Percentiles rank a stretch among this genome's conserved stretches.
Evolutionary conservation across 2,113 vertebrate genomes (phyloP).

Genomic region (Nematolebias whitei): DNA sequence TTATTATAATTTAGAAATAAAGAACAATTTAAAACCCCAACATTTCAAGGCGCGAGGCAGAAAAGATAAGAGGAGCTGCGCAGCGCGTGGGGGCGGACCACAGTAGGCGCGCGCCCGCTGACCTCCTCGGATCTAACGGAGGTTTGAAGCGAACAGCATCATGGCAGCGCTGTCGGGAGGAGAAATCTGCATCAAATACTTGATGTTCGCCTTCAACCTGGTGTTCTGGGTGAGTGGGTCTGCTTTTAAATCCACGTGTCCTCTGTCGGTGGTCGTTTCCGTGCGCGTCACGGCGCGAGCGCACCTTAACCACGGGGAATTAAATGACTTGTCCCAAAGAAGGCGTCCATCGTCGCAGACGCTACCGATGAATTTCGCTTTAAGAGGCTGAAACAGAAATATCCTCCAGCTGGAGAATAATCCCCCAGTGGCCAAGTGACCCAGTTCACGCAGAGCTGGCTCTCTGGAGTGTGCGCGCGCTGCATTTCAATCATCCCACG

Average conservation of each 20-base stretch:
- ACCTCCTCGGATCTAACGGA: constrained; percentile 1
- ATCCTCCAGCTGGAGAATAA: constrained; percentile 48
- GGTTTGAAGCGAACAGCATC: constrained; percentile 4
- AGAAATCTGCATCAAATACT: constrained; percentile 92
- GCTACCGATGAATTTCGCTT: background rate
- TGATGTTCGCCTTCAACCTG: constrained; percentile 94
- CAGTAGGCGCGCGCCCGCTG: constrained; percentile 52
- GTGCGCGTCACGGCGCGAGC: background rate
- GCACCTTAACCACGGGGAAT: too few relatives aligned
- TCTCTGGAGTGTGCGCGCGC: constrained; percentile 46
- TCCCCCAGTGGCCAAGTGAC: constrained; percentile 77
- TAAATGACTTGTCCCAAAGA: too few relatives aligned
- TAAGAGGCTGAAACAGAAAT: too few relatives aligned
- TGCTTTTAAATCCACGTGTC: too few relatives aligned
- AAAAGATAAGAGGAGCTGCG: background rate
- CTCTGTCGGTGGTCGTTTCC: too few relatives aligned
- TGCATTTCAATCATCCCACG: constrained; percentile 44
- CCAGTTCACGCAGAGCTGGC: constrained; percentile 55
- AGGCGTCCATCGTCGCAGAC: too few relatives aligned
- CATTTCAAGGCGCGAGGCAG: background rate
- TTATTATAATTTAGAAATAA: background rate
- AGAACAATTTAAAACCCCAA: background rate
- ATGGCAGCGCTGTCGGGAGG: constrained; percentile 89
- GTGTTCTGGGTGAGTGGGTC: constrained; percentile 90
- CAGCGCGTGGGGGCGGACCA: constrained; percentile 66